Evolutionary conservation across 2,888 invertebrate species (phyloP).

Genomic region (Adelphocoris suturalis): DNA sequence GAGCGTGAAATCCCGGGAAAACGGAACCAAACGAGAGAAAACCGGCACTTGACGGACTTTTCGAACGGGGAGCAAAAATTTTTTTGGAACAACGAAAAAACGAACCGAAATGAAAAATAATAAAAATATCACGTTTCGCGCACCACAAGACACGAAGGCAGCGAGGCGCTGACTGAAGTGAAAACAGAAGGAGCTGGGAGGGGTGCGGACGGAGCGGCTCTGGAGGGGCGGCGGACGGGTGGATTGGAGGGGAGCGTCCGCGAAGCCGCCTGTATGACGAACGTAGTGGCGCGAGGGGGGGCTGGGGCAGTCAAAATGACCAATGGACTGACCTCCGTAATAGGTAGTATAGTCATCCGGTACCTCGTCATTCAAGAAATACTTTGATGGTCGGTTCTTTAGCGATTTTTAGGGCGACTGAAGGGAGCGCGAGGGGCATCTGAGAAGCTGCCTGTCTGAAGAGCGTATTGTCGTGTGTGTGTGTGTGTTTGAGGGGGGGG

Average conservation of each 20-base stretch:
- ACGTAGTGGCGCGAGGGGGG: neutral
- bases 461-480: too few relatives aligned
- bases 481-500: too few relatives aligned
- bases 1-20: slow-evolving; percentile 14
- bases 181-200: slow-evolving; percentile 40
- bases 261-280: neutral
- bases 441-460: too few relatives aligned
- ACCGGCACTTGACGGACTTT: slow-evolving; percentile 13
- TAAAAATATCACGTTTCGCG: slow-evolving; percentile 28
- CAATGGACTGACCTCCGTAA: too few relatives aligned
- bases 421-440: too few relatives aligned
- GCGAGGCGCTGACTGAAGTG: slow-evolving; percentile 64
- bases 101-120: slow-evolving; percentile 18
- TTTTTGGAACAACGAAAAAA: slow-evolving; percentile 37
- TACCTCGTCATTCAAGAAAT: too few relatives aligned
- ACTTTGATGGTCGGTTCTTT: too few relatives aligned
- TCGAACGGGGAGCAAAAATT: slow-evolving; percentile 20
- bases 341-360: too few relatives aligned
- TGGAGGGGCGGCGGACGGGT: neutral
- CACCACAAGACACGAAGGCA: slow-evolving; percentile 56
- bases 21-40: slow-evolving; percentile 32
- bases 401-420: too few relatives aligned
- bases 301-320: neutral
- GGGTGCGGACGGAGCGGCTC: slow-evolving; percentile 18
- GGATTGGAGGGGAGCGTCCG: neutral